Conservation (phyloP, 2,797 vertebrate species). For the Lepus oiostolus region DNA sequence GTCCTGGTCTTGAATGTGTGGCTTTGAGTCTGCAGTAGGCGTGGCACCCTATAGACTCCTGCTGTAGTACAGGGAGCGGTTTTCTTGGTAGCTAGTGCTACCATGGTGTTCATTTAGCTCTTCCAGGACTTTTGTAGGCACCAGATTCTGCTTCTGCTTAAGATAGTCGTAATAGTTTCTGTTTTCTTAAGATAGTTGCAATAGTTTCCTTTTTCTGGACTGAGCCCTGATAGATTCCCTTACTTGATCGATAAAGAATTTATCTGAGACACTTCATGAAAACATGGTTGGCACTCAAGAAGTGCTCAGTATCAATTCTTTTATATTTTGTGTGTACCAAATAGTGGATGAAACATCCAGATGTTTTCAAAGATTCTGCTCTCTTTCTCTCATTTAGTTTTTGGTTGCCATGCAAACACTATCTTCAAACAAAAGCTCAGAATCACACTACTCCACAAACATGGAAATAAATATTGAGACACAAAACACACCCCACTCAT, state of each 20-base stretch:
- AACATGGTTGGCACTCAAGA: neutral
- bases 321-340: neutral
- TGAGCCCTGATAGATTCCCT: neutral
- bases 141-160: constrained; percentile 13
- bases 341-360: constrained; percentile 8
- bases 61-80: neutral
- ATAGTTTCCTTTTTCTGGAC: neutral
- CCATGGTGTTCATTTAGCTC: neutral
- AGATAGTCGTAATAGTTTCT: neutral
- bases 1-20: neutral
- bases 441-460: neutral
- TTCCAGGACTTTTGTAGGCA: neutral
- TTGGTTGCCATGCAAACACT: neutral
- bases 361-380: constrained; percentile 43
- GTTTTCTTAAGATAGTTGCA: neutral
- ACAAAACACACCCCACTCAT: neutral
- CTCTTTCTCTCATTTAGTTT: neutral
- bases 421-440: neutral
- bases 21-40: neutral
- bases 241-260: neutral
- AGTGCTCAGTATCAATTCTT: neutral
- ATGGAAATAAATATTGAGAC: neutral
- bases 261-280: neutral
- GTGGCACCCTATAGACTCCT: neutral
- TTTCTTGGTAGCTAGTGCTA: too few relatives aligned